Conservation (phyloP, 2,888 invertebrate genomes). For the Hirtodrosophila alboralis region DNA sequence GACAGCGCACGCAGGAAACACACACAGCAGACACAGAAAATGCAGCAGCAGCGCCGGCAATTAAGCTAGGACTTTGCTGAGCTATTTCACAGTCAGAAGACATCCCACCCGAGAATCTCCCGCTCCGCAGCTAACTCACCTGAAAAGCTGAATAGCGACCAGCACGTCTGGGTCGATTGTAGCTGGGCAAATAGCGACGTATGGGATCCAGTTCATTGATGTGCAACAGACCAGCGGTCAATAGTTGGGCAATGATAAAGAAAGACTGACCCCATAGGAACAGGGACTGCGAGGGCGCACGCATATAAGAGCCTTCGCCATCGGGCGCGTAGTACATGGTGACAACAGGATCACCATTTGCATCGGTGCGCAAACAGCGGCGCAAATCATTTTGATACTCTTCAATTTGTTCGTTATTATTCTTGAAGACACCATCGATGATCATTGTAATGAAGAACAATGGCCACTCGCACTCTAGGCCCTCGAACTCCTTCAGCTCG, state of each 20-base stretch:
- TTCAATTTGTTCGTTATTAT: conserved; percentile 94
- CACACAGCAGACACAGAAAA: conserved; percentile 67
- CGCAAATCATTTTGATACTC: conserved; percentile 95
- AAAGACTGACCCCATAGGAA: conserved; percentile 98
- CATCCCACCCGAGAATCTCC: neutral
- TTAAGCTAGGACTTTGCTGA: conserved; percentile 20
- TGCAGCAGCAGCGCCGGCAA: conserved; percentile 47
- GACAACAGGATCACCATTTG: conserved; percentile 94
- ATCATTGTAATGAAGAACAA: conserved; percentile 97
- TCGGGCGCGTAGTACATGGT: conserved; percentile 92
- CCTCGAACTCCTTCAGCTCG: conserved; percentile 97
- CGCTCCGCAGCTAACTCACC: conserved; percentile 85
- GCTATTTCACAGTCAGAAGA: conserved; percentile 2
- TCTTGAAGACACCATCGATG: conserved; percentile 96
- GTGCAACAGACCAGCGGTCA: conserved; percentile 94
- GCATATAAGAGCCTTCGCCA: conserved; percentile 83
- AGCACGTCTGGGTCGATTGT: conserved; percentile 95
- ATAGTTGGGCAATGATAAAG: conserved; percentile 95
- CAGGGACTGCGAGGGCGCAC: conserved; percentile 85
- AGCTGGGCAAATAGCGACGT: conserved; percentile 96
- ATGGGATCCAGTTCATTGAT: conserved; percentile 98
- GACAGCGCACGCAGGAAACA: conserved; percentile 59
- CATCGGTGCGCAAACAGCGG: conserved; percentile 91
- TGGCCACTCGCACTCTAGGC: conserved; percentile 99
- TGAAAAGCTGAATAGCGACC: conserved; percentile 99